Conservation (phyloP, 1,140 invertebrate species). For the Ganaspis sp. region DNA sequence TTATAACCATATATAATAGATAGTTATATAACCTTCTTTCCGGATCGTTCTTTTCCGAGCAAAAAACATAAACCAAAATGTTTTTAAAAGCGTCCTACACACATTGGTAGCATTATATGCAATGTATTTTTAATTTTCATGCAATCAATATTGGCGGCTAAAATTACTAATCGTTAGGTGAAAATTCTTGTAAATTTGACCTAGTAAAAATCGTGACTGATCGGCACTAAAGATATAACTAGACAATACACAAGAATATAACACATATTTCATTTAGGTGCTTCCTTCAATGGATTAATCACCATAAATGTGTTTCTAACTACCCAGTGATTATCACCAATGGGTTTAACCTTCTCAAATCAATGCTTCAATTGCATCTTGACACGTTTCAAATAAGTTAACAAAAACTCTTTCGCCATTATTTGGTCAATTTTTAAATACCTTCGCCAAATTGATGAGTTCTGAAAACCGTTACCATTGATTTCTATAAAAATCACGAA, state of each 20-base stretch:
- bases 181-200: constrained; percentile 10
- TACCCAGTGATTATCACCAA: neutral
- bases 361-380: no score
- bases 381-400: no score
- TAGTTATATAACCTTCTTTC: no score
- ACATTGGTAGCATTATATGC: neutral
- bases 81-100: no score
- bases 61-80: neutral
- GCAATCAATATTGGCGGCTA: neutral
- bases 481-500: no score
- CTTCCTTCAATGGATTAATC: neutral
- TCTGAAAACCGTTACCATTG: no score
- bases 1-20: no score
- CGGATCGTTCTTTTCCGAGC: no score
- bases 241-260: neutral
- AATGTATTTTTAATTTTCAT: neutral
- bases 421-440: no score
- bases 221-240: neutral
- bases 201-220: neutral
- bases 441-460: no score
- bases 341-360: no score
- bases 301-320: neutral
- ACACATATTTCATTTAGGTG: neutral
- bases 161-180: neutral
- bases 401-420: neutral